phyloP scores from a whole-genome alignment of 2,888 invertebrate genomes.

The Lampropteryx suffumata region DNA sequence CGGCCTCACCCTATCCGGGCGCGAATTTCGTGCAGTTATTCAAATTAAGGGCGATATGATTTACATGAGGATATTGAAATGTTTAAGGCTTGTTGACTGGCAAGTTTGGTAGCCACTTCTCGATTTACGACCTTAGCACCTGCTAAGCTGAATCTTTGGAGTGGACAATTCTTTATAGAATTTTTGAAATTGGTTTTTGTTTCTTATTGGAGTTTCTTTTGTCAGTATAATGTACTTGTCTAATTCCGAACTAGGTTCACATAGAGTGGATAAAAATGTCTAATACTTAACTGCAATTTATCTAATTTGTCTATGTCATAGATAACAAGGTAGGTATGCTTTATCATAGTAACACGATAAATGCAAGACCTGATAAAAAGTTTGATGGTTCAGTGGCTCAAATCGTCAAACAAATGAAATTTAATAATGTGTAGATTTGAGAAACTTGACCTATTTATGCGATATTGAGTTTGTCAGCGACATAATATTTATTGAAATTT shows the following conservation, averaged over 20 bases:
- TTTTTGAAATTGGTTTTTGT: too few species aligned
- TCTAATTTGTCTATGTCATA: constrained; percentile 20
- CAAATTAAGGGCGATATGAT: constrained; percentile 34
- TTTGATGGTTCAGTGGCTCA: constrained; percentile 17
- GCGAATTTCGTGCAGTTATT: constrained; percentile 54
- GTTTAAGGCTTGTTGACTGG: constrained; percentile 8
- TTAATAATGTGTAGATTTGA: too few species aligned
- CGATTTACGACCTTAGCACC: constrained; percentile 13
- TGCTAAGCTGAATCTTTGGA: background rate
- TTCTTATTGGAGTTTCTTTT: too few species aligned
- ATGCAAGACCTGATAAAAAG: constrained; percentile 34
- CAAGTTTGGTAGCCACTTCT: constrained; percentile 28
- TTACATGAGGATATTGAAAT: constrained; percentile 21
- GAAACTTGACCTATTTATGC: too few species aligned
- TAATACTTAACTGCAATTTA: background rate
- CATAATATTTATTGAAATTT: too few species aligned
- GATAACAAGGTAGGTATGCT: constrained; percentile 28
- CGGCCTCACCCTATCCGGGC: constrained; percentile 49
- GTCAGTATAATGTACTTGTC: too few species aligned
- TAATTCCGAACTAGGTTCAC: too few species aligned
- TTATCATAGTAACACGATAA: constrained; percentile 46
- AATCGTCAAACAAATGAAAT: background rate
- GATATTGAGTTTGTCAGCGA: too few species aligned
- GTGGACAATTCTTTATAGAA: too few species aligned
- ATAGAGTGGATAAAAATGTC: background rate